These are phyloP conservation scores for Ferdinandea cuprea DNA, from an alignment of 2,888 invertebrate genomes.

Conservation along the genomic window DNA sequence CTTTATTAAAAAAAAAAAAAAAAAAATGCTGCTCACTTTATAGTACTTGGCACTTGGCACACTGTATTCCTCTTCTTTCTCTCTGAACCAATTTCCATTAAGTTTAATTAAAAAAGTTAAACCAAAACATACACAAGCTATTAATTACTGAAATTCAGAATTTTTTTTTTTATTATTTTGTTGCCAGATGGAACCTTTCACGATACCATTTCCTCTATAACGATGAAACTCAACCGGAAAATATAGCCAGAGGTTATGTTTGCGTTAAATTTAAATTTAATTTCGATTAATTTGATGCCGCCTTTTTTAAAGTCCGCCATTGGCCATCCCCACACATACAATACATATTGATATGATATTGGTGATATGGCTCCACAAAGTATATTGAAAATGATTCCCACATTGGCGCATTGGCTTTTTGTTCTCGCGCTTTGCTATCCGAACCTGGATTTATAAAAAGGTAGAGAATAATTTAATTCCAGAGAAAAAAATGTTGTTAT, in stretches of 20 bases:
- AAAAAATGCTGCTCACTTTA: neutral
- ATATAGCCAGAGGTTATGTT: constrained; percentile 35
- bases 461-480: constrained; percentile 37
- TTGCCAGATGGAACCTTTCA: constrained; percentile 9
- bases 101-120: constrained; percentile 43
- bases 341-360: neutral
- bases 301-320: constrained; percentile 4
- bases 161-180: too few species aligned
- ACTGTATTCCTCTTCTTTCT: neutral
- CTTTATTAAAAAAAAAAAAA: neutral
- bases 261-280: constrained; percentile 57
- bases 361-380: constrained; percentile 24
- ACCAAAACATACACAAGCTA: constrained; percentile 30
- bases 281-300: constrained; percentile 55
- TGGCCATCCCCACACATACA: neutral
- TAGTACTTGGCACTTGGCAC: neutral
- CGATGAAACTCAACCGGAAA: constrained; percentile 49
- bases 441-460: constrained; percentile 10
- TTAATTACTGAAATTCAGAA: constrained; percentile 30
- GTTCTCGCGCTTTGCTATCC: neutral
- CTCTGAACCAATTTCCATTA: constrained; percentile 35
- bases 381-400: constrained; percentile 36
- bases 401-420: constrained; percentile 1
- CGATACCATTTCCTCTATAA: constrained; percentile 19
- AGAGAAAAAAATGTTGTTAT: neutral